Base-by-base conservation (phyloP, 2,113 vertebrate genomes). In the Psilopsiagon aurifrons region DNA sequence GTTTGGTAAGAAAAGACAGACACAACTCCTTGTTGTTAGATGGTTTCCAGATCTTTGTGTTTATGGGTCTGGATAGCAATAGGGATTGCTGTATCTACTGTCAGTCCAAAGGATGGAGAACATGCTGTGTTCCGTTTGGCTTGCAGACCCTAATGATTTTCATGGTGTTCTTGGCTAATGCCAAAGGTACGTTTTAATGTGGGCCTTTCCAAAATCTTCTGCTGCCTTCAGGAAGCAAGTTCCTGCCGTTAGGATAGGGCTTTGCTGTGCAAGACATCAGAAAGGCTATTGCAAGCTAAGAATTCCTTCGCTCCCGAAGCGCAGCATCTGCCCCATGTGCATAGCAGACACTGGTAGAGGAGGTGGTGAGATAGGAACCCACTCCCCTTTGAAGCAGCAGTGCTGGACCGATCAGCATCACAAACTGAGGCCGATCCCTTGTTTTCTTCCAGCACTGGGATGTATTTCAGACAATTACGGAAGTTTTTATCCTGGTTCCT, bases 401-500 rank as follows among this genome's bases (percentile, higher is more conserved):
- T 46, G 16, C 2, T 25, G 28, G 10, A 3, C 31, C 29, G 51
- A 17, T 37, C 85, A 54, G 73, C 75, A 49, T 29, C 37, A 79
- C 69, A 54, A 15, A 12, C 44, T 96, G 44, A 95, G 24, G 7
- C 79, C 1, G 2, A 27, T 78, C 87, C 49, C 64, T 92, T 83
- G 51, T 49, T 94, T 77, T 96, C 82, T 97, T 71, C 11, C 96
- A 99, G 99, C 98, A 98, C 97, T 99, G 99, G 99, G 97, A 98
- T 1, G 99, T 99, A 64, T 99, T 99, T 92, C 95, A 96, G 90
- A 98, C 98, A 54, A 97, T 99, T 43, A 98, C 98, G 1, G 99
- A 99, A 89, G 92, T 99, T 77, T 97, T 99, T 74, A 99, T 99
- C 35, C 93, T 99, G 97, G 99, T 99, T 89, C 99, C 99, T 39